These are phyloP conservation scores for Tetraodon nigroviridis DNA, from an alignment of 2,113 vertebrate species.

Conservation along the genomic window DNA sequence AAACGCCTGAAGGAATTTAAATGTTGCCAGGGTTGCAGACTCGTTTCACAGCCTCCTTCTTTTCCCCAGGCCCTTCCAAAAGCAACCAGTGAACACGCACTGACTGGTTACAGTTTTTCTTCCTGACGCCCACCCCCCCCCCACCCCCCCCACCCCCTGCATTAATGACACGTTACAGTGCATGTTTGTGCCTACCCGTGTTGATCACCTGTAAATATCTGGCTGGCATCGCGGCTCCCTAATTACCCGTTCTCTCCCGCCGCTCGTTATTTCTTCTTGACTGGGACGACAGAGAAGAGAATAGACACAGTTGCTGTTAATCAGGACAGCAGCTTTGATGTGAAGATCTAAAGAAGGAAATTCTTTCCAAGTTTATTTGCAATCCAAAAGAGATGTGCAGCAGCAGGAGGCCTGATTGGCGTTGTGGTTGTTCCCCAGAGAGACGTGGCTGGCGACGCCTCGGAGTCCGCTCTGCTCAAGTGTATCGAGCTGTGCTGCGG, in stretches of 20 bases:
- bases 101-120: too few species aligned
- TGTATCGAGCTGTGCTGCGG: slow-evolving; percentile 92
- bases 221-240: slow-evolving; percentile 26
- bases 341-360: neutral
- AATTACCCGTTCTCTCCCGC: slow-evolving; percentile 35
- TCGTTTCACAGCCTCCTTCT: slow-evolving; percentile 28
- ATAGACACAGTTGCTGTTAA: slow-evolving; percentile 21
- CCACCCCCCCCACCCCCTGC: too few species aligned
- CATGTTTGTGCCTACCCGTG: neutral
- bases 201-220: slow-evolving; percentile 47
- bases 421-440: slow-evolving; percentile 64
- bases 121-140: too few species aligned
- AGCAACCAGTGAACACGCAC: too few species aligned
- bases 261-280: slow-evolving; percentile 26
- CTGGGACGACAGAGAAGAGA: slow-evolving; percentile 6
- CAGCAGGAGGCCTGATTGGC: neutral
- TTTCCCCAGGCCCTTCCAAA: slow-evolving; percentile 6
- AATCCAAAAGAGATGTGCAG: too few species aligned
- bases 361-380: too few species aligned
- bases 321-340: slow-evolving; percentile 14
- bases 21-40: neutral
- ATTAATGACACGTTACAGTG: neutral
- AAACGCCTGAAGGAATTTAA: too few species aligned
- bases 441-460: slow-evolving; percentile 88
- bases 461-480: slow-evolving; percentile 89